Percentiles rank a stretch among this genome's conserved stretches.
Conservation (phyloP, 2,797 vertebrate genomes). For the Hydrolagus colliei region DNA sequence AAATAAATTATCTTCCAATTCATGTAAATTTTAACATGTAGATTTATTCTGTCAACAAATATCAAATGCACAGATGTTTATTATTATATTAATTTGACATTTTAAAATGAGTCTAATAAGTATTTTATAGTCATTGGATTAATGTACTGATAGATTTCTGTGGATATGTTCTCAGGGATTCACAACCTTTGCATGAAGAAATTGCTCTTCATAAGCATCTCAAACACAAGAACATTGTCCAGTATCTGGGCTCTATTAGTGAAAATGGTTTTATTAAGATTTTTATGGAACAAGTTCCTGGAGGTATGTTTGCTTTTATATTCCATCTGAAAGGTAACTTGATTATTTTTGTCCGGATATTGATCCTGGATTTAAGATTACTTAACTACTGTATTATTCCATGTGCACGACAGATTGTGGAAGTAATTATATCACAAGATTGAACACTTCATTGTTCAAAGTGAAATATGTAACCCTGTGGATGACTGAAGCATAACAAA, state of each 20-base stretch:
- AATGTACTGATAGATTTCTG: not conserved
- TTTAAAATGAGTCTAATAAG: not conserved
- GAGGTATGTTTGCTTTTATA: constrained; percentile 64
- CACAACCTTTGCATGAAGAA: constrained; percentile 94
- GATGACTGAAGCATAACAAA: too few relatives aligned
- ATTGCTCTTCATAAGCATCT: constrained; percentile 94
- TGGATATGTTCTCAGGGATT: constrained; percentile 66
- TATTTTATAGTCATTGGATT: not conserved
- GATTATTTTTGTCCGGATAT: too few relatives aligned
- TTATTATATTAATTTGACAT: not conserved
- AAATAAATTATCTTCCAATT: too few relatives aligned
- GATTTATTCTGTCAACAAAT: too few relatives aligned
- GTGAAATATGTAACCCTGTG: too few relatives aligned
- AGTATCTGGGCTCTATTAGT: constrained; percentile 93
- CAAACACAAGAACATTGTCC: constrained; percentile 98
- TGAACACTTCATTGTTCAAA: too few relatives aligned
- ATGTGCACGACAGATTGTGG: too few relatives aligned
- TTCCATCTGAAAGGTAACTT: not conserved
- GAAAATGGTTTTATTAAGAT: constrained; percentile 98
- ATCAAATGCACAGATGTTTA: too few relatives aligned
- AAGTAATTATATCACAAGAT: too few relatives aligned
- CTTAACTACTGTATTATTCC: not conserved
- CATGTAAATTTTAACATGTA: too few relatives aligned
- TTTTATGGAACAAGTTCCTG: constrained; percentile 98
- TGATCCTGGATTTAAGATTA: not conserved